Percentiles rank a stretch among this genome's conserved stretches.
These are phyloP conservation scores for Drosophila paranaensis DNA, from an alignment of 2,888 invertebrate genomes.

Conservation along the genomic window DNA sequence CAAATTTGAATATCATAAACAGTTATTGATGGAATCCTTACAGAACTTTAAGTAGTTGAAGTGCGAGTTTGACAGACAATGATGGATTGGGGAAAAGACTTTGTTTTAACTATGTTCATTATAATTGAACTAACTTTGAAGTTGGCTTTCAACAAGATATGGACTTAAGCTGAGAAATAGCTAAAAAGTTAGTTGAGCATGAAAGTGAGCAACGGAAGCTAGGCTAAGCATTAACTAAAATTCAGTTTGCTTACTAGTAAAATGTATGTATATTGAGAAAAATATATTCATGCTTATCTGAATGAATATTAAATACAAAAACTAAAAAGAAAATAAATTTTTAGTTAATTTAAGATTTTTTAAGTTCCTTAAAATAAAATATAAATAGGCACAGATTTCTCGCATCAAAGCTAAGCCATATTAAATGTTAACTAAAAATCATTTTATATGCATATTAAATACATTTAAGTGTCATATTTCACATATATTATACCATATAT, in stretches of 20 bases:
- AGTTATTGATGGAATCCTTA: conserved; percentile 18
- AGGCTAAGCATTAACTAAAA: no score
- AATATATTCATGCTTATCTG: no score
- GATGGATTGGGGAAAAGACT: background rate
- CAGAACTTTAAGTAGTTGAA: conserved; percentile 10
- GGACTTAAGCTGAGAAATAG: background rate
- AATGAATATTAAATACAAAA: no score
- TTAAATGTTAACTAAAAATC: background rate
- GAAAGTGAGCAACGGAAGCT: no score
- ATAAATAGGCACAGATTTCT: background rate
- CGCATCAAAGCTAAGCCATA: background rate
- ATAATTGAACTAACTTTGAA: background rate
- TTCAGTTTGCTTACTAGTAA: no score
- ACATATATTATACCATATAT: background rate
- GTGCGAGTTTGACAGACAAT: conserved; percentile 4
- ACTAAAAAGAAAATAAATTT: background rate
- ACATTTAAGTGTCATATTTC: background rate
- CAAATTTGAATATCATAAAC: conserved; percentile 23
- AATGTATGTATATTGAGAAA: no score
- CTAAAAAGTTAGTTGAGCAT: background rate
- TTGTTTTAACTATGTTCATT: background rate
- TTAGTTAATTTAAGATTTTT: background rate
- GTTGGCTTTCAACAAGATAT: background rate
- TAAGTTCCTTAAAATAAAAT: background rate
- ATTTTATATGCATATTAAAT: background rate